Percentiles rank a stretch among this genome's conserved stretches.
Conservation (phyloP, 1,140 invertebrate genomes). For the Branchinecta lynchi region DNA sequence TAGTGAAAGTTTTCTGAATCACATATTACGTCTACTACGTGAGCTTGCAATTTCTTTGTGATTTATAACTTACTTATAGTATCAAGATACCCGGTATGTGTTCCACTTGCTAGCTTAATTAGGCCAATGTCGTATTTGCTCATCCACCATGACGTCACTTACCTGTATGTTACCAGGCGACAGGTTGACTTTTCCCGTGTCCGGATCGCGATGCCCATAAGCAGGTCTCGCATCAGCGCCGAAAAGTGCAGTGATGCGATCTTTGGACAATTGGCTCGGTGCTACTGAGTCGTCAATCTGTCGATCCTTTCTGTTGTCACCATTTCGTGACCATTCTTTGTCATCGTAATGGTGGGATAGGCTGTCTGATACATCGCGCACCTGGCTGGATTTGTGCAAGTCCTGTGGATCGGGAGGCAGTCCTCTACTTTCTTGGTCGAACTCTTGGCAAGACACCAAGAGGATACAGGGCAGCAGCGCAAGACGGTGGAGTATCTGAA, state of each 20-base stretch:
- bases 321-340: background rate
- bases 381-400: background rate
- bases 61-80: too few species aligned
- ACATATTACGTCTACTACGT: too few species aligned
- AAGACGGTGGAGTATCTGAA: too few species aligned
- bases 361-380: background rate
- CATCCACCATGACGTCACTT: background rate
- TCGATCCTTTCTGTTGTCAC: background rate
- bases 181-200: slow-evolving; percentile 12
- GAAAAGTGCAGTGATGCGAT: slow-evolving; percentile 14
- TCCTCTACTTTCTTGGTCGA: background rate
- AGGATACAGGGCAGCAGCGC: too few species aligned
- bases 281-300: background rate
- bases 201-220: slow-evolving; percentile 13
- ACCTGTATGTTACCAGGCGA: background rate
- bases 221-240: slow-evolving; percentile 13
- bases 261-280: background rate
- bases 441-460: too few species aligned
- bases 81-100: too few species aligned
- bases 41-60: too few species aligned
- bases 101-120: too few species aligned
- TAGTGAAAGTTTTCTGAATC: too few species aligned
- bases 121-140: too few species aligned
- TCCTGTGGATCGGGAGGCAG: background rate
- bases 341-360: background rate